Base-by-base conservation (phyloP, 1,140 invertebrate genomes). In the Drosophila pruinosa region DNA sequence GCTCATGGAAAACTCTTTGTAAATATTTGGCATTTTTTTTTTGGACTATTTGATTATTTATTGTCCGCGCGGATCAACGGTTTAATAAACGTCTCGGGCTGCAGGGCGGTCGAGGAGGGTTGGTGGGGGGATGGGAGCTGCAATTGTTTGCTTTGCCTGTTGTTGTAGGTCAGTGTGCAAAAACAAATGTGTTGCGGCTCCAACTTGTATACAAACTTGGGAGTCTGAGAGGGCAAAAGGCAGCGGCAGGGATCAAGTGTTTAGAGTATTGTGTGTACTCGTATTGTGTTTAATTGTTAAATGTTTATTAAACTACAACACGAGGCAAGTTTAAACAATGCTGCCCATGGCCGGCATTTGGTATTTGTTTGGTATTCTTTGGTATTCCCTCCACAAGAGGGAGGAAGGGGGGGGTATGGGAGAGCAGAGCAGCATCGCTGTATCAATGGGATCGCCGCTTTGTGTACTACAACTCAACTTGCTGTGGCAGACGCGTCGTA, bases 131-230 rank as follows among this genome's bases (percentile, higher is more conserved):
- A 24, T 22, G 28, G 71, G 71, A 65, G 78, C 56, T 82, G 82
- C 78, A 89, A 88, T 78, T 88, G 78, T 82, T 88, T 88, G 83
- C 64, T 68, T 78, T 68, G 69, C 54, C 53, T 69, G 81, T 89
- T 89, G 86, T 76, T 89, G 81, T 89, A 89, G 86, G 86, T 89
- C 86, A 89, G 86, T 89, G 86, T 89, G 86, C 83, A 82, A 89
- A 86, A 89, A 79, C 86, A 89, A 82, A 82, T 72, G 67, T 39
- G 38, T 63, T 57, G 62, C 67, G 50, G 82, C 82, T 81, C 59
- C 81, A 65, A 68, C 65, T 68, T 86, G 69, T 86, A 88, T 80
- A 85, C 72, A 78, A 72, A 19, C 10, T n/a, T 21, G 36, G 39
- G 12, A 10, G 34, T 14, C 8, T 12, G 19, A 17, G 41, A 24